Percentiles rank a stretch among this genome's conserved stretches.
Conservation (phyloP, 2,888 invertebrate genomes). For the Cremastinae sp. region DNA sequence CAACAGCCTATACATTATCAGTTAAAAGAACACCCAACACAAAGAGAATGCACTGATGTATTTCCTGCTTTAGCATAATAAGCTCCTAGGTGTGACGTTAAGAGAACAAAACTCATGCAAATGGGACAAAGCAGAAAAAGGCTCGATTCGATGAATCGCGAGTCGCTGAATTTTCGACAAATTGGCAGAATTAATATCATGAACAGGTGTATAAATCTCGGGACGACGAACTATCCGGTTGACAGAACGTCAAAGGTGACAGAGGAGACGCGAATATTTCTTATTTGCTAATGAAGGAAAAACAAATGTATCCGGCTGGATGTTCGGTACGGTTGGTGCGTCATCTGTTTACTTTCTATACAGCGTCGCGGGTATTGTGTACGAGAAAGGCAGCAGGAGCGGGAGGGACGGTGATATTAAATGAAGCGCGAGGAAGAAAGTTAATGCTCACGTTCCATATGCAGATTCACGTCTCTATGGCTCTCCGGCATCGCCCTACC, state of each 20-base stretch:
- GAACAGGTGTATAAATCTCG: no score
- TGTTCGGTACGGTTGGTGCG: background rate
- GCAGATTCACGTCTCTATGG: constrained; percentile 76
- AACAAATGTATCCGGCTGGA: constrained; percentile 11
- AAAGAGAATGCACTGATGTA: no score
- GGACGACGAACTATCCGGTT: no score
- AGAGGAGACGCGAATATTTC: constrained; percentile 13
- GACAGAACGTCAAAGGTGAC: background rate
- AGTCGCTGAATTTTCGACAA: no score
- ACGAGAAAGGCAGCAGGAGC: constrained; percentile 12
- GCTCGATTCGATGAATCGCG: no score
- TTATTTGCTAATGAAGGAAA: constrained; percentile 31
- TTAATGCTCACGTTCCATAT: constrained; percentile 78
- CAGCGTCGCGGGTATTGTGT: constrained; percentile 63
- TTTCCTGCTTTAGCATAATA: no score
- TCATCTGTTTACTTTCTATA: constrained; percentile 41
- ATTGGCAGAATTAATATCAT: no score
- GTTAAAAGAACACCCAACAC: background rate
- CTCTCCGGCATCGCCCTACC: constrained; percentile 64
- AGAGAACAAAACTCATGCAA: no score
- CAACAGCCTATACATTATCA: no score
- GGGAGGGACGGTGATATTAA: constrained; percentile 69
- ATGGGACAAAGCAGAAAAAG: no score
- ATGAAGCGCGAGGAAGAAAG: constrained; percentile 78
- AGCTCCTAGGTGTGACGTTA: no score